Base-by-base conservation (phyloP, 2,888 invertebrate species). In the Pammene fasciana region DNA sequence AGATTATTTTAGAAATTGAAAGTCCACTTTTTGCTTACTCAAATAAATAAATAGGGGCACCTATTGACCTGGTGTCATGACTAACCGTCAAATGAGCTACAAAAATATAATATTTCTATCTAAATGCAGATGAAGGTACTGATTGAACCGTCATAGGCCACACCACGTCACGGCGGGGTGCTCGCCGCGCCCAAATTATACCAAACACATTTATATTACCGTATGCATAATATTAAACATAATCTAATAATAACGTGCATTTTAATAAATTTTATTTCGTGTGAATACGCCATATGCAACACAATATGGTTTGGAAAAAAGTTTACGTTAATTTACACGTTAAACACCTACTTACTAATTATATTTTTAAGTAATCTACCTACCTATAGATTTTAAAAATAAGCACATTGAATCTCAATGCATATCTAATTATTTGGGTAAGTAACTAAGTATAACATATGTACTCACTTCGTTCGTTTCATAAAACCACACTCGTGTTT, bases 101-200 rank as follows among this genome's bases (percentile, higher is more conserved):
- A 50, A 26, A 41, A 41, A 26, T 16, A 62, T 13, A 5, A 41
- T 13, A 41, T 52, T 62, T 52, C 26, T 36, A 62, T 62, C 10
- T 52, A 62, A 41, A 52, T 62, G 62, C 62, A 62, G 62, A 62
- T 62, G 62, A 52, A 41, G 16, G 10, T 10, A n/a, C 52, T 65
- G 46, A 57, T 57, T 34, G 64, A 65, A 52, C 68, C 61, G 46
- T 68, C 67, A 65, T 61, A 67, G 54, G 38, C 41, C 18, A 43
- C 54, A 8, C 7, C 61, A 43, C 57, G 62, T 68, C 70, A 68
- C 72, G 70, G 65, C 59, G 57, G 70, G 72, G 68, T 46, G 70
- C 70, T 55, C 64, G 59, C 64, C 48, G 50, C 66, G 45, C 52
- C 59, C 36, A 38, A 59, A 70, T 62, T 46, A 54, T 61, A 68